Evolutionary conservation across 2,888 invertebrate genomes (phyloP), one percentile per base, ranked within the genome.

Genomic region (Autographa gamma): DNA sequence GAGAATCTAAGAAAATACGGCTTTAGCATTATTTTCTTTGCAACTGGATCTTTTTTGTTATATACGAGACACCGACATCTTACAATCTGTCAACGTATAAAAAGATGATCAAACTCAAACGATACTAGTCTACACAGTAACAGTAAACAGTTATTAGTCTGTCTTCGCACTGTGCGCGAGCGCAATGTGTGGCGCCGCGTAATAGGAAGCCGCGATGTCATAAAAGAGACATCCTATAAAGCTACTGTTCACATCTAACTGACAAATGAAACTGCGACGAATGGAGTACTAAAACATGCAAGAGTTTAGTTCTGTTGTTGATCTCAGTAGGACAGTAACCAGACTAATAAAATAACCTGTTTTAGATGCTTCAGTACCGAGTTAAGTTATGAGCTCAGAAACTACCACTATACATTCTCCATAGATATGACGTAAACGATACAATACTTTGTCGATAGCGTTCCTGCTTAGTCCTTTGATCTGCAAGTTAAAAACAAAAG

Each of bases 141-240:
- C 25, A 52, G 41, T 59, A 48, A 62, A 48, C 31, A 68, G 60
- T 65, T 18, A 59, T 58, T 65, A 67, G 25, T 63, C 63, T 77
- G 43, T 43, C 74, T 78, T 60, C 63, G 63, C 64, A 60, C 67
- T 65, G 59, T 67, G 63, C 60, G 62, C 54, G 34, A 66, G 52
- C 63, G 69, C 58, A 61, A 58, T 64, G 38, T 54, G 60, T 73
- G 34, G 60, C 68, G 79, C 74, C 79, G 83, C 79, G 79, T 80
- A 83, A 83, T 84, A 85, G 84, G 85, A 86, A 88, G 81, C 80
- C 68, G 63, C 76, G 78, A 85, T 81, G 82, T 76, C 73, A 71
- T 58, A 82, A 81, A 81, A 76, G 83, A 83, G 79, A 82, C 68
- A 78, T 69, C 68, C 73, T 65, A 82, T 74, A 56, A 61, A 69